Conservation (phyloP, 2,888 invertebrate species). For the Nymphalis c-album region DNA sequence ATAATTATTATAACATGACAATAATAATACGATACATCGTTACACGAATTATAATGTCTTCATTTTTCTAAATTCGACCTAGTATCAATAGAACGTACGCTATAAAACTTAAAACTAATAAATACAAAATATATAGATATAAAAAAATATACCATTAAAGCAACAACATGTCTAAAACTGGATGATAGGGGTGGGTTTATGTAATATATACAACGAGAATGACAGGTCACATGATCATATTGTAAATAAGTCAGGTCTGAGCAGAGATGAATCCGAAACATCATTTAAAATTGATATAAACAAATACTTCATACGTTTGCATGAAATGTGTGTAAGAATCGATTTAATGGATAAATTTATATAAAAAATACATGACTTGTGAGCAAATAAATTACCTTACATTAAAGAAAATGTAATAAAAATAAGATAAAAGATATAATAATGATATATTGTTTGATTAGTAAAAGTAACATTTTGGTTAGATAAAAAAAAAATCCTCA, state of each 20-base stretch:
- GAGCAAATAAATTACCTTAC: not conserved
- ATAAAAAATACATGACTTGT: slow-evolving; percentile 4
- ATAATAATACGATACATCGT: slow-evolving; percentile 40
- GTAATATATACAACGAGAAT: slow-evolving; percentile 34
- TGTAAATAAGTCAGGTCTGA: slow-evolving; percentile 47
- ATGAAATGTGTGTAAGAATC: slow-evolving; percentile 12
- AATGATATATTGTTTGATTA: slow-evolving; percentile 12
- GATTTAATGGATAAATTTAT: not conserved
- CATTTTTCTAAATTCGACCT: slow-evolving; percentile 37
- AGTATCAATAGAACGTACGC: slow-evolving; percentile 43
- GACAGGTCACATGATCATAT: not conserved
- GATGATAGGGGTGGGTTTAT: slow-evolving; percentile 75
- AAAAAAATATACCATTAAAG: slow-evolving; percentile 46
- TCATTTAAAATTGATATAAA: not conserved
- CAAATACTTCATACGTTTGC: not conserved
- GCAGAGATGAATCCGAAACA: slow-evolving; percentile 58
- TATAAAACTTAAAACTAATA: slow-evolving; percentile 50
- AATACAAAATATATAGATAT: slow-evolving; percentile 39
- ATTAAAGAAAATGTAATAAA: not conserved
- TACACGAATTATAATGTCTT: slow-evolving; percentile 37
- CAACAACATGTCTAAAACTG: slow-evolving; percentile 39
- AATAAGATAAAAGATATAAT: not conserved
- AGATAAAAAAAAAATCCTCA: slow-evolving; percentile 45
- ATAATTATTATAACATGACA: not conserved
- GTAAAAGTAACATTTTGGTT: slow-evolving; percentile 20